A percentile compares a stretch with the other conserved stretches of the same genome.
phyloP scores from a whole-genome alignment of 2,113 vertebrate genomes.

The Melanerpes aurifrons region DNA sequence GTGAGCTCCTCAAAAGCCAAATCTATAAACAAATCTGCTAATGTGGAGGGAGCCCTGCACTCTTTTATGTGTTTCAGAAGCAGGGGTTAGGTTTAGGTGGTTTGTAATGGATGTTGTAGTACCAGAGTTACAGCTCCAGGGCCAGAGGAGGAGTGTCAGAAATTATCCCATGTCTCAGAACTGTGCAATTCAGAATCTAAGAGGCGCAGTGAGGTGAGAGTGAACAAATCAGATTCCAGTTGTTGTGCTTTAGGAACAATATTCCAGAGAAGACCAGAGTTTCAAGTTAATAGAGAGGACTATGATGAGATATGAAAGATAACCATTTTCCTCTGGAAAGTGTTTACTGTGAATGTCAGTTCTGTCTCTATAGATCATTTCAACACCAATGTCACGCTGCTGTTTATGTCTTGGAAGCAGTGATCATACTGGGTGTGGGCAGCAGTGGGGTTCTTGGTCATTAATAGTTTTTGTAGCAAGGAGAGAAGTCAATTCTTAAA shows the following conservation, averaged over 20 bases:
- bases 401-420: not conserved
- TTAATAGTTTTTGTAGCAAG: not conserved
- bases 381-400: not conserved
- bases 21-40: slow-evolving; percentile 23
- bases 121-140: not conserved
- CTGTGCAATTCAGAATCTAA: not conserved
- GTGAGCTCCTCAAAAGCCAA: slow-evolving; percentile 21
- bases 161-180: not conserved
- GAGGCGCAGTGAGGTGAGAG: not conserved
- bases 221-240: slow-evolving; percentile 1
- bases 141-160: not conserved
- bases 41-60: not conserved
- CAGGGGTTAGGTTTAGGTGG: not conserved
- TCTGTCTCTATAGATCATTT: slow-evolving; percentile 26
- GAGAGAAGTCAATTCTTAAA: not conserved
- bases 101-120: not conserved
- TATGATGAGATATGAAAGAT: slow-evolving; percentile 34
- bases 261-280: slow-evolving; percentile 23
- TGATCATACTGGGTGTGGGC: not conserved
- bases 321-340: not conserved
- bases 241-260: not conserved
- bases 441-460: not conserved
- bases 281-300: slow-evolving; percentile 13
- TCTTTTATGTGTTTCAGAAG: not conserved
- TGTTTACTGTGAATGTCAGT: slow-evolving; percentile 23